phyloP scores from a whole-genome alignment of 2,888 invertebrate species.

The Suillia variegata region DNA sequence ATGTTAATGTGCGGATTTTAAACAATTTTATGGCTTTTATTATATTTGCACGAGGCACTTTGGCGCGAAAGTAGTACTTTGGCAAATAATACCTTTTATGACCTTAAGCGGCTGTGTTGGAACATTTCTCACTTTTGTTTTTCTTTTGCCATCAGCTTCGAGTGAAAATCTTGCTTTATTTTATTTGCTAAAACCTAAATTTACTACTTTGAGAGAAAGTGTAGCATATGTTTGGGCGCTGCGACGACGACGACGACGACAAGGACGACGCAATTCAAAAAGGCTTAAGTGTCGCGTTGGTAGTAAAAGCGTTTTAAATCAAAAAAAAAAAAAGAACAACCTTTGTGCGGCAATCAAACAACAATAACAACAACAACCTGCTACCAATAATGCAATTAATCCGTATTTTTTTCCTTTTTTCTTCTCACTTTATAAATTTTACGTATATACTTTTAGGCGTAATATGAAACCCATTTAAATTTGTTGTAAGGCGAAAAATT shows the following conservation, averaged over 20 bases:
- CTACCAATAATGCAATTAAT: neutral
- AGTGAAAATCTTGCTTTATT: neutral
- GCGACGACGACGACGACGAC: too few species aligned
- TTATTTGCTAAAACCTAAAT: neutral
- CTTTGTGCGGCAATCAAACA: too few species aligned
- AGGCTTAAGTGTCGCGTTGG: neutral
- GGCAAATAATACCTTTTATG: slow-evolving; percentile 33
- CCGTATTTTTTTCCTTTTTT: neutral
- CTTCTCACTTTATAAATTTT: neutral
- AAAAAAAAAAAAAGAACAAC: neutral
- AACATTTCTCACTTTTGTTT: neutral
- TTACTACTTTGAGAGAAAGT: neutral
- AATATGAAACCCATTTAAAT: neutral
- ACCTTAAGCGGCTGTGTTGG: slow-evolving; percentile 31
- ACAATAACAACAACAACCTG: too few species aligned
- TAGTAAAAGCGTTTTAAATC: neutral
- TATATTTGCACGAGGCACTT: slow-evolving; percentile 49
- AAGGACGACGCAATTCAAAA: neutral
- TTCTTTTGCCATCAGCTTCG: neutral
- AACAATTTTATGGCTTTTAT: slow-evolving; percentile 54
- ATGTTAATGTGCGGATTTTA: slow-evolving; percentile 38
- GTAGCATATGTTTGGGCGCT: slow-evolving; percentile 11
- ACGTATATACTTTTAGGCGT: slow-evolving; percentile 6
- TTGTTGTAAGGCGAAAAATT: neutral
- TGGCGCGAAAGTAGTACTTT: slow-evolving; percentile 8